These are phyloP conservation scores for Blastobasis adustella DNA, from an alignment of 2,888 invertebrate species.

Conservation along the genomic window DNA sequence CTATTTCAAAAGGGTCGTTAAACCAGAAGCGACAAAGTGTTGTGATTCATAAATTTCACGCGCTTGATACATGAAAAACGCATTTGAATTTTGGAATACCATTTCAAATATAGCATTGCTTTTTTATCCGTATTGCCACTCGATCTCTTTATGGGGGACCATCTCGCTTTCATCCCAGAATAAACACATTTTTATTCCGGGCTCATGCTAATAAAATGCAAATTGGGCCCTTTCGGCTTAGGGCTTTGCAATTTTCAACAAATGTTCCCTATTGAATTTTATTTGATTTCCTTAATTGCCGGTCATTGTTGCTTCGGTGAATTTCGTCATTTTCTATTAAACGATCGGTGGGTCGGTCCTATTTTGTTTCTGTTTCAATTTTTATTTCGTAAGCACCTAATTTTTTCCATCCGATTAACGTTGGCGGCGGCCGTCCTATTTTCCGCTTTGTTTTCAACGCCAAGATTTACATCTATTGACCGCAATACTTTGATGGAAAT, in stretches of 20 bases:
- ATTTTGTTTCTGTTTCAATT: neutral
- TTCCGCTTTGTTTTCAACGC: neutral
- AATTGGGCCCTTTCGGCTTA: constrained; percentile 63
- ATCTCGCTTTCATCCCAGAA: constrained; percentile 57
- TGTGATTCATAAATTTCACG: too few species aligned
- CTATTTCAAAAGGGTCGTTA: too few species aligned
- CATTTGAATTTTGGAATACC: too few species aligned
- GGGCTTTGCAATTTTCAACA: constrained; percentile 61
- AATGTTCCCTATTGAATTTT: constrained; percentile 65
- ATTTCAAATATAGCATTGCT: constrained; percentile 34
- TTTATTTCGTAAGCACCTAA: neutral
- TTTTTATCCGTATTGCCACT: constrained; percentile 47
- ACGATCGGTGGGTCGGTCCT: neutral
- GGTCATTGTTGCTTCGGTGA: constrained; percentile 23
- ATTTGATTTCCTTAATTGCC: constrained; percentile 59
- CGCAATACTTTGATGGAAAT: too few species aligned
- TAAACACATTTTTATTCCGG: constrained; percentile 69
- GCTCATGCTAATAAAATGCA: constrained; percentile 68
- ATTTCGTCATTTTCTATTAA: constrained; percentile 4
- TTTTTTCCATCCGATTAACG: neutral
- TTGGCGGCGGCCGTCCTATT: neutral
- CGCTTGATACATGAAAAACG: too few species aligned
- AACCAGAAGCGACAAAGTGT: too few species aligned
- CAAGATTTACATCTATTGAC: too few species aligned
- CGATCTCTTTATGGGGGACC: constrained; percentile 51